Percentiles rank a stretch among this genome's conserved stretches.
phyloP scores from a whole-genome alignment of 2,113 vertebrate genomes.

The Paraplagusia blochii region DNA sequence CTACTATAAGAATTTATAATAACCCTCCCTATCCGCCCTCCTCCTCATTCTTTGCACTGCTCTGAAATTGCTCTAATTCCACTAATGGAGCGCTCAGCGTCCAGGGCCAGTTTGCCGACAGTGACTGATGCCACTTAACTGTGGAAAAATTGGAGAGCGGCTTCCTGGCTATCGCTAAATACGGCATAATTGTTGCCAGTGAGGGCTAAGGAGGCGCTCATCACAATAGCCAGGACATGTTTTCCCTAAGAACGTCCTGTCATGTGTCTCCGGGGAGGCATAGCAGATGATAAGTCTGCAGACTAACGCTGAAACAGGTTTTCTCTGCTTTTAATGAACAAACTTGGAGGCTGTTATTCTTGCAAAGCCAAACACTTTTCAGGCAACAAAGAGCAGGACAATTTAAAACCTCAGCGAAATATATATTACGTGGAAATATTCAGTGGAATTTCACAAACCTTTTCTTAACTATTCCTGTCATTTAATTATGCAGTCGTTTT shows the following conservation, averaged over 20 bases:
- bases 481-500: too few species aligned
- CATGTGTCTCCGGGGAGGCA: conserved; percentile 23
- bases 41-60: conserved; percentile 29
- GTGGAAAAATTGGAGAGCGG: conserved; percentile 23
- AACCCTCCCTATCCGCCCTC: conserved; percentile 18
- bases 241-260: conserved; percentile 13
- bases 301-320: conserved; percentile 21
- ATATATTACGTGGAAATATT: conserved; percentile 1
- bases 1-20: conserved; percentile 44
- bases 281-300: conserved; percentile 11
- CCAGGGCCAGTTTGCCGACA: conserved; percentile 49
- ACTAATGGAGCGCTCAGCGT: conserved; percentile 67
- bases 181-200: conserved; percentile 24
- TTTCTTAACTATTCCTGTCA: too few species aligned
- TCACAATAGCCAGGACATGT: conserved; percentile 22
- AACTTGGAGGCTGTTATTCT: conserved; percentile 29
- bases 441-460: neutral
- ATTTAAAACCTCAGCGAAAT: conserved; percentile 2
- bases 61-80: conserved; percentile 62
- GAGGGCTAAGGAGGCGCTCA: conserved; percentile 6
- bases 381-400: neutral
- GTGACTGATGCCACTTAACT: conserved; percentile 61
- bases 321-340: conserved; percentile 19
- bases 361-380: conserved; percentile 7
- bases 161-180: conserved; percentile 33